phyloP scores from a whole-genome alignment of 2,888 invertebrate species.

The Oscheius myriophilus region DNA sequence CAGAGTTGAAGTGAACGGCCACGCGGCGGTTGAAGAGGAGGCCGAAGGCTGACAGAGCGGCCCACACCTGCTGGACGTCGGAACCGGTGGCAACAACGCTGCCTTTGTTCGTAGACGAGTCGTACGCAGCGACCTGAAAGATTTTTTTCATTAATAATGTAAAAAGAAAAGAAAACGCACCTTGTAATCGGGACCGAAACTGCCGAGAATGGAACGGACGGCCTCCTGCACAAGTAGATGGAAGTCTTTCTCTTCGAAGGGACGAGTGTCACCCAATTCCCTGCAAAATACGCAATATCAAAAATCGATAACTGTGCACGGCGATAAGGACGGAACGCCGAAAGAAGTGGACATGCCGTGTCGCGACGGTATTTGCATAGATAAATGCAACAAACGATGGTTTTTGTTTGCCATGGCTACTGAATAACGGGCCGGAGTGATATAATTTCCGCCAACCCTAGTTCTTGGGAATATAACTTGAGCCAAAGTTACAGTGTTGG shows the following conservation, averaged over 20 bases:
- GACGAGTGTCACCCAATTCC: constrained; percentile 9
- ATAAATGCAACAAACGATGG: not conserved
- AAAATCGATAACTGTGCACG: not conserved
- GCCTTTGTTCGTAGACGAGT: constrained; percentile 44
- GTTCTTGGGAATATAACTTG: too few relatives aligned
- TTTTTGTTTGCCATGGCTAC: too few relatives aligned
- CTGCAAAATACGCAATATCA: constrained; percentile 10
- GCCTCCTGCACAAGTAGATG: constrained; percentile 51
- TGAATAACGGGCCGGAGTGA: too few relatives aligned
- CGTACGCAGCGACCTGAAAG: constrained; percentile 50
- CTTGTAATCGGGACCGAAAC: constrained; percentile 47
- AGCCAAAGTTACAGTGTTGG: too few relatives aligned
- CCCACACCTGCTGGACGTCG: constrained; percentile 58
- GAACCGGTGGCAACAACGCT: constrained; percentile 47
- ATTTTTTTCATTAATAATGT: not conserved
- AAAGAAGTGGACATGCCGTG: too few relatives aligned
- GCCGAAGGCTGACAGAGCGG: constrained; percentile 60
- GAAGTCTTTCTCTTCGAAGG: constrained; percentile 39
- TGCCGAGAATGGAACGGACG: constrained; percentile 44
- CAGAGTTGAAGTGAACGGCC: constrained; percentile 57
- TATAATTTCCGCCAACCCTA: too few relatives aligned
- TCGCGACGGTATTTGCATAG: not conserved
- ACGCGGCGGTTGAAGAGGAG: constrained; percentile 46
- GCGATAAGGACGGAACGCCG: too few relatives aligned
- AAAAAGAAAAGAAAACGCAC: constrained; percentile 23